Evolutionary conservation across 2,888 invertebrate species (phyloP), one percentile per base, ranked within the genome.

Genomic region (Argyra leucocephala): DNA sequence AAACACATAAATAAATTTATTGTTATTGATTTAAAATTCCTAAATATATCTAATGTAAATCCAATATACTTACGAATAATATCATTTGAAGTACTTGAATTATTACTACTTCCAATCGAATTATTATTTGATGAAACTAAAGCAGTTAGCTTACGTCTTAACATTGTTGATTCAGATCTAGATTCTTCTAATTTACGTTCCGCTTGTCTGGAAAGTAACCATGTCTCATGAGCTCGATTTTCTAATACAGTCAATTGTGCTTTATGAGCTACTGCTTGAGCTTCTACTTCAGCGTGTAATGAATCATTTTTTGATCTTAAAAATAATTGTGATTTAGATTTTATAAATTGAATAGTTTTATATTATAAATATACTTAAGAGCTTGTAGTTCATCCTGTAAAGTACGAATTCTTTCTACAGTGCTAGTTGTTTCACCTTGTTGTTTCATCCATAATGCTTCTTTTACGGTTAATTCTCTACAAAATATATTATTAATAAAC

Each of bases 151-250:
- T 85, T 82, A 70, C 87, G 85, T 57, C 88, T 81, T 70, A 88
- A 76, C 66, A 85, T 86, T 12, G 86, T 83, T 3, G 88, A 84
- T 76, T 90, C 90, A 67, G 87, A 86, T 74, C 86, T 85, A 9
- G 86, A 85, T 75, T 93, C 93, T 77, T 93, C 93, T 58, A 90
- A 83, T 71, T 89, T 90, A 37, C 94, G 84, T 75, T 91, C 88
- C 48, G 89, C 88, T 74, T 91, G 89, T 63, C 93, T 83, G 18
- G 92, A 89, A 67, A 88, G 85, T 64, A 95, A 85, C 94, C 91
- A 92, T 70, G 89, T 88, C 74, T 90, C 88, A 78, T 94, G 93
- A 21, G 91, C 88, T 70, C 92, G 90, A 72, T 89, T 87, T 79
- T 94, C 93, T 66, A 91, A 83, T 66, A 86, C 85, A 65, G 91